Conservation (phyloP, 1,140 invertebrate species). For the Drosophila mojavensis region DNA sequence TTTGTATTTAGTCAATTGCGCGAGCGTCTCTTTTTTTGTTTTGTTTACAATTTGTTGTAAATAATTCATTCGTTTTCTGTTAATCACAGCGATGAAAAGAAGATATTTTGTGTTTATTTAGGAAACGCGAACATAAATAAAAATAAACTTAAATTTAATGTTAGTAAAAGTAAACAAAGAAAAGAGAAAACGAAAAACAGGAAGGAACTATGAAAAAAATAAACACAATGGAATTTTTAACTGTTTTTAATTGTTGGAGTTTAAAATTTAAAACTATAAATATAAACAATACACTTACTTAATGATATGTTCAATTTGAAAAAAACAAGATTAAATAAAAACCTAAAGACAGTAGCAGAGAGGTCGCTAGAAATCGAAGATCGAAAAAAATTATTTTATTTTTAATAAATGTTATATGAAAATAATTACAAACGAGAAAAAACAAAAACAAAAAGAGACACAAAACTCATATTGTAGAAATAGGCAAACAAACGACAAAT, state of each 20-base stretch:
- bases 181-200: constrained; percentile 56
- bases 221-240: constrained; percentile 73
- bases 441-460: constrained; percentile 30
- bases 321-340: constrained; percentile 23
- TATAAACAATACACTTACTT: constrained; percentile 66
- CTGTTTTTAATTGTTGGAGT: constrained; percentile 82
- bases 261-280: constrained; percentile 68
- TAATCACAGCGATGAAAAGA: constrained; percentile 22
- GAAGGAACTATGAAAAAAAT: constrained; percentile 62
- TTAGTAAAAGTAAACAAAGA: constrained; percentile 34
- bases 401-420: constrained; percentile 77
- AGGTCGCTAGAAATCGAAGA: constrained; percentile 52
- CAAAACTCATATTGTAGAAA: constrained; percentile 75
- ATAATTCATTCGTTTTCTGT: constrained; percentile 70
- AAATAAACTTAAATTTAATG: constrained; percentile 60
- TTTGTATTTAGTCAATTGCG: constrained; percentile 56
- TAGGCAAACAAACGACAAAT: constrained; percentile 73
- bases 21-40: constrained; percentile 44
- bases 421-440: constrained; percentile 39
- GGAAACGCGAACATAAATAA: constrained; percentile 55
- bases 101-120: constrained; percentile 51
- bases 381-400: constrained; percentile 73
- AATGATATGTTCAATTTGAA: constrained; percentile 66
- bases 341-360: constrained; percentile 61
- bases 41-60: constrained; percentile 78